phyloP scores from a whole-genome alignment of 2,888 invertebrate genomes.

The Hyposoter didymator region DNA sequence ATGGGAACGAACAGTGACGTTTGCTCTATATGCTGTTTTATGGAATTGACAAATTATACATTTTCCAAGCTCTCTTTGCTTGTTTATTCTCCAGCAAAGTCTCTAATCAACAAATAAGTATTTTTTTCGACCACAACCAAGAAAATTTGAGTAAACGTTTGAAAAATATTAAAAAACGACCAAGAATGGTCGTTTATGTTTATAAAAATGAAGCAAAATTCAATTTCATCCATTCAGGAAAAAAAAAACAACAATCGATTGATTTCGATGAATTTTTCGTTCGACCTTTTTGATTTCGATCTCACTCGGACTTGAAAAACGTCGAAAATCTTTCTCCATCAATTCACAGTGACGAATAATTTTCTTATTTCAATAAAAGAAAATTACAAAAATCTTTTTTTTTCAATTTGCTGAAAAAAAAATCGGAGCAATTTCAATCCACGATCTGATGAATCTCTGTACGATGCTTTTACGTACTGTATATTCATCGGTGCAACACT shows the following conservation, averaged over 20 bases:
- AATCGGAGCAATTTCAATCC: neutral
- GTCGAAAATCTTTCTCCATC: neutral
- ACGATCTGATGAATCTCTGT: constrained; percentile 1
- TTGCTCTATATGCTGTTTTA: neutral
- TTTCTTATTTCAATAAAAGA: neutral
- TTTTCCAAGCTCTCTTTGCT: neutral
- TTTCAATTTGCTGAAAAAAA: neutral
- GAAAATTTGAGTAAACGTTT: neutral
- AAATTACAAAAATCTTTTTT: neutral
- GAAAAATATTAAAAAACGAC: neutral
- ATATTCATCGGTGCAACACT: constrained; percentile 6
- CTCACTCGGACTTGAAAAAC: neutral
- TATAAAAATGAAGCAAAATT: neutral
- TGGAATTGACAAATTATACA: neutral
- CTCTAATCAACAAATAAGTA: neutral
- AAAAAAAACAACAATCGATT: neutral
- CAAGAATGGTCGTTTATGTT: neutral
- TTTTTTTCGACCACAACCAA: neutral
- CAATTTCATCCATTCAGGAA: neutral
- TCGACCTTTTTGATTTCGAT: neutral
- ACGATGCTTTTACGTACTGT: constrained; percentile 1
- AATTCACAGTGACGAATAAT: neutral
- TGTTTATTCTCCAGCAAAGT: neutral
- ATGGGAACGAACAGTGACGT: neutral
- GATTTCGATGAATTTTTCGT: neutral